Evolutionary conservation across 1,140 invertebrate species (phyloP), one percentile per base, ranked within the genome.

Genomic region (Ceratina japonica): DNA sequence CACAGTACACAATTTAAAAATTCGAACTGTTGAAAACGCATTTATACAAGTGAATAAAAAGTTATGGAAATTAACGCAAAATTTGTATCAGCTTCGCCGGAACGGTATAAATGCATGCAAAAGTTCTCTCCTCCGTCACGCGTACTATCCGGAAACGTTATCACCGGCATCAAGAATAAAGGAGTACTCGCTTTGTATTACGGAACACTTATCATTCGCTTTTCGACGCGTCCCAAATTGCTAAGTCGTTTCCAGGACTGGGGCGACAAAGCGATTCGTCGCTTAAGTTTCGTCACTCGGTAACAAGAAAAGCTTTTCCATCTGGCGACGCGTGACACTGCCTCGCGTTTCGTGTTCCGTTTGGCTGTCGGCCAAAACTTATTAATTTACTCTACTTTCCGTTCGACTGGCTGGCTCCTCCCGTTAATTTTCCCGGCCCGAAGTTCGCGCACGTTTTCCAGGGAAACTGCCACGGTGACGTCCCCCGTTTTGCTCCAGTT

Each of bases 271-370:
- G 62, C 62, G 73, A 56, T 37, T 44, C 15, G 31, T 65, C 58
- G 70, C 70, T 62, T 61, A 72, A 75, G 27, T 65, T 75, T n/a
- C 44, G 12, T 20, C 20, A 10, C 44, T 16, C 7, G 31, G 8
- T 7, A 2, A 4, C 37, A 59, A 68, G 73, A 71, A 73, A 73
- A 81, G 73, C 82, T 81, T 66, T 65, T 72, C 75, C 71, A 44
- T 71, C 65, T 72, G 62, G 16, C 69, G 24, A 58, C 59, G 54
- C 71, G 56, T 69, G 52, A 49, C 54, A 31, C 59, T 44, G 37
- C 37, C 37, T 3, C 22, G 16, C 51, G 44, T 16, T 59, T 68
- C 31, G 49, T 49, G 68, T 37, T n/a, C 49, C 24, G 54, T 54
- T 51, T 65, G 73, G 51, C 62, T 8, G 15, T 27, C 20, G 13